Evolutionary conservation across 1,140 invertebrate species (phyloP).

Genomic region (Whitmania pigra): DNA sequence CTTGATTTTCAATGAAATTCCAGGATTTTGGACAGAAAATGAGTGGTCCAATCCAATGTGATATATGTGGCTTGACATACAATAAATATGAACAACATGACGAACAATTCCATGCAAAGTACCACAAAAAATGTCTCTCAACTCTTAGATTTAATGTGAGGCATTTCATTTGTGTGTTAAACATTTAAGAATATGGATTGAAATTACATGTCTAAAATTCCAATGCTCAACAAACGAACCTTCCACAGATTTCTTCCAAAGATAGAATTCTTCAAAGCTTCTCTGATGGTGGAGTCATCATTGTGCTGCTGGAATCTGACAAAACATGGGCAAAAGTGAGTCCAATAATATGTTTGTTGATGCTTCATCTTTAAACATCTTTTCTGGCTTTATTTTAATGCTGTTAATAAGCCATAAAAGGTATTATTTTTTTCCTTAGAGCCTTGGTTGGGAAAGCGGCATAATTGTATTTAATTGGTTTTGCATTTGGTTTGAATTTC

Average conservation of each 20-base stretch:
- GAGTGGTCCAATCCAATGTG: not conserved
- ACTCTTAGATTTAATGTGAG: constrained; percentile 7
- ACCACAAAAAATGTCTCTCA: not conserved
- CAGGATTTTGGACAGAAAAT: constrained; percentile 12
- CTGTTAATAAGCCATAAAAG: not conserved
- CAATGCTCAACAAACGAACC: too few species aligned
- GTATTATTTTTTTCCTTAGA: not conserved
- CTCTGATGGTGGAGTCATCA: not conserved
- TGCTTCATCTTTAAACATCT: not conserved
- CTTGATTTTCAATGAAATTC: not conserved
- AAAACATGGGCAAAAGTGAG: constrained; percentile 3
- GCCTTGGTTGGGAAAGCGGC: too few species aligned
- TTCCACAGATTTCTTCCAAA: not conserved
- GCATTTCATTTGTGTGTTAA: too few species aligned
- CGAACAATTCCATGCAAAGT: not conserved
- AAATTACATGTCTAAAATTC: too few species aligned
- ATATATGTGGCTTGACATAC: constrained; percentile 5
- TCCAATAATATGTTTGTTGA: not conserved
- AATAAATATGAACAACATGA: not conserved
- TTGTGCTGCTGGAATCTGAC: not conserved
- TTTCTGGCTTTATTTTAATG: too few species aligned
- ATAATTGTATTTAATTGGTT: not conserved
- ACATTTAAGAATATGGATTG: too few species aligned
- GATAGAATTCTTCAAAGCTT: constrained; percentile 6
- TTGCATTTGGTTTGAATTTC: too few species aligned